Evolutionary conservation across 2,888 invertebrate species (phyloP), one percentile per base, ranked within the genome.

Genomic region (Epistrophella euchroma): DNA sequence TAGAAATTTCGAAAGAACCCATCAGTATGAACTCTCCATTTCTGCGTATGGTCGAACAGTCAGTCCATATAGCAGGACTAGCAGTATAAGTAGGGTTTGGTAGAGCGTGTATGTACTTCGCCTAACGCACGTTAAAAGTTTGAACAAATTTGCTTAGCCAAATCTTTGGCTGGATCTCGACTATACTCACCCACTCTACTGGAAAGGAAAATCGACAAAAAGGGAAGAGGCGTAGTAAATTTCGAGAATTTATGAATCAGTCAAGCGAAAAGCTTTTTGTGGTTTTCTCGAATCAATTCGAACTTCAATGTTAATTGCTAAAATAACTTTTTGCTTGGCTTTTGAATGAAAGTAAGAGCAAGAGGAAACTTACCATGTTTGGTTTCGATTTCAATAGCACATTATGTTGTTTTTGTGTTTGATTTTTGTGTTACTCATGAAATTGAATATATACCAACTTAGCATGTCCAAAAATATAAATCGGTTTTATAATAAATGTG

Each of bases 361-460:
- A 58, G 45, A 68, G 72, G 68, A 77, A 77, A 77, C 52, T 47
- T 72, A 66, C 82, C 77, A 77, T 72, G 47, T 77, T 83, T 68
- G 72, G 77, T 77, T 83, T 77, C 77, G 77, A 73, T 73, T 82
- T 73, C 68, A 71, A 50, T n/a, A 35, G 32, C 17, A 9, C 17
- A 11, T 11, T 56, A 28, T 32, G 9, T 22, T 50, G 11, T 22
- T 50, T 13, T 22, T 50, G 50, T 22, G 17, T 37, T 35, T 10
- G 11, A 1, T 62, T 19, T 50, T 13, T 35, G 47, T 19, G 22
- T 32, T 15, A 47, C 19, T 66, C 47, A 66, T 17, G 1, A 7
- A 4, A 11, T 43, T 25, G 43, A 25, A n/a, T n/a, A n/a, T n/a
- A 37, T 19, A 19, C 7, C 2, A 37, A 15, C 7, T 15, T 4